Base-by-base conservation (phyloP, 2,113 vertebrate species). In the Syngnathus typhle region DNA sequence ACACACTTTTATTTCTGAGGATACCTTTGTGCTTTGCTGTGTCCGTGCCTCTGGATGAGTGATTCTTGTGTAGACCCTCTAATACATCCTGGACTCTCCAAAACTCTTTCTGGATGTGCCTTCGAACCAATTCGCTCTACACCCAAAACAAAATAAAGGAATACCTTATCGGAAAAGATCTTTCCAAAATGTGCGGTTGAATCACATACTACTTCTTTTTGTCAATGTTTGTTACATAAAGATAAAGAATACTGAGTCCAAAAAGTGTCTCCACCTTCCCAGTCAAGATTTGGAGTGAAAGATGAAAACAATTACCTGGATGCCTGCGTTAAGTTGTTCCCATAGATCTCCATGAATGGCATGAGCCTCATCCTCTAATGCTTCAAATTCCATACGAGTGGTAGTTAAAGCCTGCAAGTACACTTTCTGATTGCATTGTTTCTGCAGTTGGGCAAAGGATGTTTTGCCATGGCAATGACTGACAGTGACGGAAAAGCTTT, bases 71-170 rank as follows among this genome's bases (percentile, higher is more conserved):
- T 68, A 99, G 89, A 64, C 94, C 96, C 80, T 98, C 96, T 86
- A 98, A 92, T 46, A 96, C 94, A 0, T 99, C 96, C 84, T 99
- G 96, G 76, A 99, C 94, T 75, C 94, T 90, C 95, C 96, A 98
- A 84, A 98, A 95, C 86, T 98, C 95, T 85, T 95, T 98, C 85
- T 99, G 96, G 81, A 96, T 94, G 84, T 98, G 95, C 81, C 91
- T 74, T 71, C 90, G 94, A 9, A 96, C 91, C 76, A 93, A 67
- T 74, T 97, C 96, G 0, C 93, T 96, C 96, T 98, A 86, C 19
- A 68, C 21, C 11, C 21, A 8, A 23, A 55, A 27, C 9, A 6
- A 55, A 0, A 23, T 10, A 21, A 54, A 54, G 21, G 23, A 21
- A 11, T 10, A 12, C 10, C 23, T 12, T 4, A 27, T 12, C 5